A percentile compares a stretch with the other conserved stretches of the same genome.
These are phyloP conservation scores for Macaria liturata DNA, from an alignment of 2,888 invertebrate genomes.

Conservation along the genomic window DNA sequence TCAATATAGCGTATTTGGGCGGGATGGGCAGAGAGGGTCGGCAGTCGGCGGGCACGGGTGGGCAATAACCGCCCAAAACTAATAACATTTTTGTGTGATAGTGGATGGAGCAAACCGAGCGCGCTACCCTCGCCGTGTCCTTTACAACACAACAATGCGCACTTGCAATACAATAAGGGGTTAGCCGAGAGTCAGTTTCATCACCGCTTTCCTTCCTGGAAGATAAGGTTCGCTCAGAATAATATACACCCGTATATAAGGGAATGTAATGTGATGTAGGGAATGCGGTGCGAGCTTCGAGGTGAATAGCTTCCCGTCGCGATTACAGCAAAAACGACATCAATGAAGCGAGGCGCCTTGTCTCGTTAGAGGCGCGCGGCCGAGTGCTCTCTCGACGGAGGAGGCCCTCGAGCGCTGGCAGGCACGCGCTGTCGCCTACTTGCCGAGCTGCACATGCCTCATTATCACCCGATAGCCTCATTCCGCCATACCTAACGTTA, in stretches of 20 bases:
- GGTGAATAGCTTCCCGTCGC: slow-evolving; percentile 41
- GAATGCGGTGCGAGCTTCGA: slow-evolving; percentile 38
- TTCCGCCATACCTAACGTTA: too few relatives aligned
- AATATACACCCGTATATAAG: slow-evolving; percentile 30
- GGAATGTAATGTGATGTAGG: slow-evolving; percentile 34
- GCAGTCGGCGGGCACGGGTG: slow-evolving; percentile 51
- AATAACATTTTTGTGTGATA: slow-evolving; percentile 81
- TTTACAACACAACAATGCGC: slow-evolving; percentile 73
- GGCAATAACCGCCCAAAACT: slow-evolving; percentile 79
- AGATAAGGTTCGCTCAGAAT: slow-evolving; percentile 46
- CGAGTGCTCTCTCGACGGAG: slow-evolving; percentile 72
- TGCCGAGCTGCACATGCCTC: slow-evolving; percentile 32
- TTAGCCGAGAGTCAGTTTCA: slow-evolving; percentile 58
- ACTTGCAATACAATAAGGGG: slow-evolving; percentile 71
- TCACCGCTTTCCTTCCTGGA: slow-evolving; percentile 52
- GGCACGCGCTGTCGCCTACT: slow-evolving; percentile 64
- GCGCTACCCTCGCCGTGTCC: slow-evolving; percentile 63
- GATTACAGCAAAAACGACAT: slow-evolving; percentile 68
- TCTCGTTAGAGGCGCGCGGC: slow-evolving; percentile 69
- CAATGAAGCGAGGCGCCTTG: slow-evolving; percentile 67
- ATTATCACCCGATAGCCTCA: too few relatives aligned
- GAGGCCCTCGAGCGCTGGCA: slow-evolving; percentile 62
- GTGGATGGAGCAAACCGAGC: slow-evolving; percentile 65
- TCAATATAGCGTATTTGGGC: slow-evolving; percentile 65
- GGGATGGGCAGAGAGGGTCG: slow-evolving; percentile 62